These are phyloP conservation scores for Iselma pallidipennis DNA, from an alignment of 2,888 invertebrate genomes.

Conservation along the genomic window DNA sequence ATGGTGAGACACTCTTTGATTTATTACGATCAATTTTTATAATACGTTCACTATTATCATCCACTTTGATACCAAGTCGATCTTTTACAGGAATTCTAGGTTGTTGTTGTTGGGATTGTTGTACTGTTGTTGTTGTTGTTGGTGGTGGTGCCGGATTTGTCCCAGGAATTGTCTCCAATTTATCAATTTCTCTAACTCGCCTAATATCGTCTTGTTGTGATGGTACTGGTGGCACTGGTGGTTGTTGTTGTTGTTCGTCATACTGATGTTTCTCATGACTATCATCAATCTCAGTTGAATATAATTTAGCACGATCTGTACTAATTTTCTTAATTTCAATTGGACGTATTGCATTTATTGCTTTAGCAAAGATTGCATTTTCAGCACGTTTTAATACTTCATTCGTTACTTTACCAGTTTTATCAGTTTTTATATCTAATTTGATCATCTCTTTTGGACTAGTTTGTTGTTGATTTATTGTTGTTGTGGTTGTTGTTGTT, in stretches of 20 bases:
- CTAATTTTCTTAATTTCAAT: conserved; percentile 77
- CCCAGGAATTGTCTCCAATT: conserved; percentile 14
- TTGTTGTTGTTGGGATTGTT: conserved; percentile 17
- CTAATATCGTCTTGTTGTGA: background rate
- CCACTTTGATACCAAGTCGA: conserved; percentile 76
- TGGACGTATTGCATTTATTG: conserved; percentile 78
- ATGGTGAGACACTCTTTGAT: conserved; percentile 59
- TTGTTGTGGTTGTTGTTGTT: conserved; percentile 50
- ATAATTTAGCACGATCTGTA: conserved; percentile 69
- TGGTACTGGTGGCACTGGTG: no score
- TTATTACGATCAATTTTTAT: conserved; percentile 57
- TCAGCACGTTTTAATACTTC: conserved; percentile 90
- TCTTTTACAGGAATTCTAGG: conserved; percentile 78
- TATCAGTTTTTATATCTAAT: conserved; percentile 54
- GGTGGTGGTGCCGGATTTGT: conserved; percentile 49
- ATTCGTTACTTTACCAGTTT: conserved; percentile 73
- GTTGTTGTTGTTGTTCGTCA: conserved; percentile 30
- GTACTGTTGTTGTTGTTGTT: background rate
- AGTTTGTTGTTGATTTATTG: conserved; percentile 26
- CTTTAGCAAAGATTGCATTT: conserved; percentile 89
- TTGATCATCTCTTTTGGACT: conserved; percentile 37
- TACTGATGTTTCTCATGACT: conserved; percentile 32
- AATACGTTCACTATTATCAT: conserved; percentile 63
- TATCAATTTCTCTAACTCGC: no score
- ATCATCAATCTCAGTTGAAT: conserved; percentile 57